These are phyloP conservation scores for Acestrorhynchus altus DNA, from an alignment of 2,797 vertebrate species.

Conservation along the genomic window DNA sequence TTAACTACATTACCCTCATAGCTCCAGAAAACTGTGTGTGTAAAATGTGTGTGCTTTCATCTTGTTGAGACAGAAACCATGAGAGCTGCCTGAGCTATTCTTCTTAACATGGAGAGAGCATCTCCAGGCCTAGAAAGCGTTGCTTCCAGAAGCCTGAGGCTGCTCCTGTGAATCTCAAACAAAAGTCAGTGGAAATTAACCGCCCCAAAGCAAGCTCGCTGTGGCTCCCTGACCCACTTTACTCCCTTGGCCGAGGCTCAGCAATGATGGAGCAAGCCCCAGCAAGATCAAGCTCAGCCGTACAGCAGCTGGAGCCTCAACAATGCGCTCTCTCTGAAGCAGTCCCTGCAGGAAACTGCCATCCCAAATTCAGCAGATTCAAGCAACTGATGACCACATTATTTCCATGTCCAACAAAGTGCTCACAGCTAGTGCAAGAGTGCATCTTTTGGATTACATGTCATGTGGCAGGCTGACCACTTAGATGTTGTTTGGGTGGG, in stretches of 20 bases:
- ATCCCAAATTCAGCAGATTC: too few species aligned
- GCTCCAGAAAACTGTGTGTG: neutral
- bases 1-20: too few species aligned
- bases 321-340: neutral
- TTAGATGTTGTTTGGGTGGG: too few species aligned
- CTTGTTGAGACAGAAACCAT: slow-evolving; percentile 60
- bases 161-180: slow-evolving; percentile 14
- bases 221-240: slow-evolving; percentile 36
- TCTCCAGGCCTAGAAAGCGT: slow-evolving; percentile 39
- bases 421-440: too few species aligned
- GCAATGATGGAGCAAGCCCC: slow-evolving; percentile 11
- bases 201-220: slow-evolving; percentile 25
- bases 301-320: slow-evolving; percentile 27
- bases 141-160: slow-evolving; percentile 5
- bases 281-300: slow-evolving; percentile 24
- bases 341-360: too few species aligned
- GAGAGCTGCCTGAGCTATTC: slow-evolving; percentile 30
- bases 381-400: too few species aligned
- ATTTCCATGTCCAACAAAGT: too few species aligned
- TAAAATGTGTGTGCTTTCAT: slow-evolving; percentile 43
- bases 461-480: too few species aligned
- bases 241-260: slow-evolving; percentile 26
- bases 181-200: slow-evolving; percentile 3
- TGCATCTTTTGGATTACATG: too few species aligned
- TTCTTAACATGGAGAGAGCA: slow-evolving; percentile 58